A percentile compares a stretch with the other conserved stretches of the same genome.
Evolutionary conservation across 1,140 invertebrate species (phyloP).

Genomic region (Colletes latitarsis): DNA sequence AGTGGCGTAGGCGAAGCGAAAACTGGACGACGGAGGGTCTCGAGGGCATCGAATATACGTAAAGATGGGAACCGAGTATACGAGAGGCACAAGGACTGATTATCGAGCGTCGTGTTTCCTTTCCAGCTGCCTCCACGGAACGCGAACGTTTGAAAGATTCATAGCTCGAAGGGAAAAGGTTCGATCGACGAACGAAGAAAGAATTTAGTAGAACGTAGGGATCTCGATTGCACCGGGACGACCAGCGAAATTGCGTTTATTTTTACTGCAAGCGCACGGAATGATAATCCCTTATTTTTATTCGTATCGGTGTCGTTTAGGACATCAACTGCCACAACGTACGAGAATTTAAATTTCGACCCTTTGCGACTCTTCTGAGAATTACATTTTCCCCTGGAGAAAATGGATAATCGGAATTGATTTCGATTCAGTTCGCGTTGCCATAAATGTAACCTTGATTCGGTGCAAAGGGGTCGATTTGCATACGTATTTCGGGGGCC

Average conservation of each 20-base stretch:
- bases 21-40: not conserved
- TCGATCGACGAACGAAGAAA: conserved; percentile 30
- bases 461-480: too few species aligned
- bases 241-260: not conserved
- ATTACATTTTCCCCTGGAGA: too few species aligned
- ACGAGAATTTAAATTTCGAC: too few species aligned
- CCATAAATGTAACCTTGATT: too few species aligned
- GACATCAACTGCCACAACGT: too few species aligned
- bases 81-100: conserved; percentile 67
- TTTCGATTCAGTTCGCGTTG: too few species aligned
- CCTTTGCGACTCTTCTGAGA: too few species aligned
- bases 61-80: conserved; percentile 64
- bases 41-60: conserved; percentile 45
- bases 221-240: conserved; percentile 7
- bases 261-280: not conserved
- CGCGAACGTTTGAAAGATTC: conserved; percentile 37
- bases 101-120: conserved; percentile 59
- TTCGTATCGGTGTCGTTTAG: not conserved
- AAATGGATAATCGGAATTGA: too few species aligned
- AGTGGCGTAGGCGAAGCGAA: not conserved
- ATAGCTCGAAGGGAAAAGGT: not conserved
- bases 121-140: not conserved
- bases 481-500: too few species aligned
- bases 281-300: not conserved
- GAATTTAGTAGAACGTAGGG: not conserved